Evolutionary conservation across 1,140 invertebrate species (phyloP), one percentile per base, ranked within the genome.

Genomic region (Drosophila sulfurigaster): DNA sequence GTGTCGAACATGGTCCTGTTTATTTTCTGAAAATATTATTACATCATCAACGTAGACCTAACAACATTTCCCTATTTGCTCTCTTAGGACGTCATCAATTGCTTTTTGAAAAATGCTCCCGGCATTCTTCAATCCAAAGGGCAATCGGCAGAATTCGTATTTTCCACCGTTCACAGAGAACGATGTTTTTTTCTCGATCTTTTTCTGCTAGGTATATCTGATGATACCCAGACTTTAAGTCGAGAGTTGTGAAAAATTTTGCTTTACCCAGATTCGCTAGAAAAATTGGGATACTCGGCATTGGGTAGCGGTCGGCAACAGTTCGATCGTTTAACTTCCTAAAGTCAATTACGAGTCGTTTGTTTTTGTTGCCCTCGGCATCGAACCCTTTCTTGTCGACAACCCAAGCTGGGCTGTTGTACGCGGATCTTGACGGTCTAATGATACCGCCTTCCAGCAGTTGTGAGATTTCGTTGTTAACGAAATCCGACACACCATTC

Each of bases 31-130:
- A 28, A 58, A 57, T 10, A 64, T 65, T 46, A 25, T 72, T 2
- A 67, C 30, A 41, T 74, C 63, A 46, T 76, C 68, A 15, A 72
- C 68, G 65, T 72, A 72, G 56, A 76, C 75, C 41, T 56, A 77
- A 25, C 49, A 63, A 43, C 10, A 38, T 57, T 57, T 57, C 16
- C 54, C 54, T 0, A 57, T 43, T 4, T 41, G 15, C 5, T 41
- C 35, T 16, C 1, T n/a, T n/a, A 41, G 35, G 0, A 57, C 16
- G n/a, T 57, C 32, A 5, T 57, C 54, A 11, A 43, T 38, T 6
- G 54, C 32, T 30, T 35, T 43, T 25, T 41, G 54, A 5, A 25
- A 52, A 1, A 52, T 52, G 20, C 20, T 28, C 16, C 10, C 20
- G 0, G 25, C 20, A 52, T 52, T 52, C 49, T 52, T 52, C 4